These are phyloP conservation scores for Rhagium mordax DNA, from an alignment of 2,888 invertebrate genomes.

Conservation along the genomic window DNA sequence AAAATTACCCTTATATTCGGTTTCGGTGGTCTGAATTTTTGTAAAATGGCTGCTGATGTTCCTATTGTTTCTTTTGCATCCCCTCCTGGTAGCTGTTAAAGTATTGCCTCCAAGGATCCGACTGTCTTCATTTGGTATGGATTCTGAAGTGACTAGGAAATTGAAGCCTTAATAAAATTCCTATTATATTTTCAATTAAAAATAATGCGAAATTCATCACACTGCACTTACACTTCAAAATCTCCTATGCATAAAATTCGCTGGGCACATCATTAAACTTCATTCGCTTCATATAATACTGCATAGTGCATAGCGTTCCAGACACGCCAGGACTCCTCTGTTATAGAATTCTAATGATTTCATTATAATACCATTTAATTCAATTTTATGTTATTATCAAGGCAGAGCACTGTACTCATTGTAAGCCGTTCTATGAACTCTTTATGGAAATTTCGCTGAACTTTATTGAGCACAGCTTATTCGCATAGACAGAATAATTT, in stretches of 20 bases:
- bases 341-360: background rate
- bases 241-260: background rate
- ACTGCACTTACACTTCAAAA: background rate
- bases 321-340: background rate
- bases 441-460: background rate
- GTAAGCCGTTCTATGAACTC: constrained; percentile 3
- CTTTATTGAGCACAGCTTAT: background rate
- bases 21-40: no score
- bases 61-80: no score
- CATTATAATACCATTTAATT: background rate
- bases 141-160: no score
- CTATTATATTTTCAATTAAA: no score
- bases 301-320: background rate
- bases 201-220: no score
- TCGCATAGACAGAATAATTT: background rate
- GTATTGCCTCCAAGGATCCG: no score
- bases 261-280: background rate
- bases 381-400: constrained; percentile 9
- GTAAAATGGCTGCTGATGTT: no score
- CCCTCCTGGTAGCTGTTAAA: no score
- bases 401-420: constrained; percentile 6
- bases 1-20: no score
- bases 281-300: background rate
- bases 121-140: no score
- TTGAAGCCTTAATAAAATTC: no score